These are phyloP conservation scores for Exaiptasia diaphana DNA, from an alignment of 64 coral and sea anemone genomes.

Conservation along the genomic window DNA sequence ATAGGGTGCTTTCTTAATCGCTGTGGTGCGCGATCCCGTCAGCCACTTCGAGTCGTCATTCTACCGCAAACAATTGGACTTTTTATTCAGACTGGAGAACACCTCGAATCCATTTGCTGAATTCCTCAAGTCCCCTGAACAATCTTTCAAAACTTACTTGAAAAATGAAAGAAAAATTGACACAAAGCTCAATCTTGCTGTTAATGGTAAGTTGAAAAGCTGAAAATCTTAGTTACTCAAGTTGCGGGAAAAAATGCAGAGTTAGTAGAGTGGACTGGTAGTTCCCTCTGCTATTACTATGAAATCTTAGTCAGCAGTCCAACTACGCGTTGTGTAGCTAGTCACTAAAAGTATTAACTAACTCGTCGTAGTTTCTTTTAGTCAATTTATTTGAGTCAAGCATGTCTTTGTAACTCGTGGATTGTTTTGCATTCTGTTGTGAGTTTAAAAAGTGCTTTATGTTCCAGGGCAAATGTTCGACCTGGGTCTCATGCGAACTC, in stretches of 20 bases:
- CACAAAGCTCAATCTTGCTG: conserved; percentile 43
- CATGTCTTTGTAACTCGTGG: too few species aligned
- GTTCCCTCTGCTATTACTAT: too few species aligned
- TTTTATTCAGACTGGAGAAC: conserved; percentile 58
- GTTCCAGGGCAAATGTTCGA: conserved; percentile 71
- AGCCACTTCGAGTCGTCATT: conserved; percentile 78
- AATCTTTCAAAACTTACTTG: conserved; percentile 44
- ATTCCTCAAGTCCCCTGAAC: conserved; percentile 49
- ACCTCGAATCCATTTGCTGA: conserved; percentile 47
- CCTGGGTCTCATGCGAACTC: conserved; percentile 67
- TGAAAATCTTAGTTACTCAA: not conserved
- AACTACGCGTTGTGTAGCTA: too few species aligned
- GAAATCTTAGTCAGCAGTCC: too few species aligned
- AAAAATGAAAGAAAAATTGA: conserved; percentile 35
- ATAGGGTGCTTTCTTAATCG: conserved; percentile 40
- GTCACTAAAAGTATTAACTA: too few species aligned
- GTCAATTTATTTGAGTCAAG: too few species aligned
- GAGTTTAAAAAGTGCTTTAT: too few species aligned
- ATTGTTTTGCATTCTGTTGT: too few species aligned
- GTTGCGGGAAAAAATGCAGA: too few species aligned
- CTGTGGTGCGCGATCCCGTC: conserved; percentile 54
- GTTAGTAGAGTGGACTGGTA: too few species aligned
- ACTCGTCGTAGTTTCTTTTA: too few species aligned
- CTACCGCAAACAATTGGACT: conserved; percentile 54
- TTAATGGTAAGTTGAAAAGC: conserved; percentile 48